A percentile compares a stretch with the other conserved stretches of the same genome.
Evolutionary conservation across 2,797 vertebrate genomes (phyloP).

Genomic region (Cossypha heuglini): DNA sequence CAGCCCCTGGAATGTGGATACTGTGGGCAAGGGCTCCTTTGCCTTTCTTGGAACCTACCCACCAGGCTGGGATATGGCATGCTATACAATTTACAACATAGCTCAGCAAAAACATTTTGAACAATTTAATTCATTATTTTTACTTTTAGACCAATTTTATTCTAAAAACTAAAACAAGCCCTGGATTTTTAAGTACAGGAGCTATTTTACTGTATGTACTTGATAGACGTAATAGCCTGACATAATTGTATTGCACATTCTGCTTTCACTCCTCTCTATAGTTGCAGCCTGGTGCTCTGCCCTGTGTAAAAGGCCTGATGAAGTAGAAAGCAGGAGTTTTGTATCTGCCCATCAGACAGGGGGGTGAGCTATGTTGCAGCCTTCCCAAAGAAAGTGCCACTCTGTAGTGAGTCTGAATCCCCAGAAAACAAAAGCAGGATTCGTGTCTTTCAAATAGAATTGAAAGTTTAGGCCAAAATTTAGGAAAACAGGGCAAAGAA

Average conservation of each 20-base stretch:
- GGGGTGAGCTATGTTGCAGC: background rate
- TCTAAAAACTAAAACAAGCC: background rate
- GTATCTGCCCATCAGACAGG: fast-evolving
- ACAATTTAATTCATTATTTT: background rate
- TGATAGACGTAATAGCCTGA: background rate
- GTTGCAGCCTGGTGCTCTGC: background rate
- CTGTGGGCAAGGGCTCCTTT: background rate
- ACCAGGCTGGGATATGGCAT: background rate
- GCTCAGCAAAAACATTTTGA: background rate
- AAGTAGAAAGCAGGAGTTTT: background rate
- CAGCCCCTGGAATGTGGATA: fast-evolving
- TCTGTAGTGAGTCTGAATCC: fast-evolving
- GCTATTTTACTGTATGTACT: background rate
- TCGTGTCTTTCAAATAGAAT: background rate
- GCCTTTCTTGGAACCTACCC: background rate
- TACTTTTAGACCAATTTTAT: background rate
- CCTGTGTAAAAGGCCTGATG: background rate
- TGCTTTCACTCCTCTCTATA: background rate
- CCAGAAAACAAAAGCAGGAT: background rate
- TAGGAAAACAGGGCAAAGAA: background rate
- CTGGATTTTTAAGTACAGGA: background rate
- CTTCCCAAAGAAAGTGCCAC: background rate
- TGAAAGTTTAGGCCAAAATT: background rate
- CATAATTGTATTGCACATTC: background rate
- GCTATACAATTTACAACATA: background rate